Evolutionary conservation across 1,140 invertebrate genomes (phyloP), one percentile per base, ranked within the genome.

Genomic region (Lysiphlebus fabarum): DNA sequence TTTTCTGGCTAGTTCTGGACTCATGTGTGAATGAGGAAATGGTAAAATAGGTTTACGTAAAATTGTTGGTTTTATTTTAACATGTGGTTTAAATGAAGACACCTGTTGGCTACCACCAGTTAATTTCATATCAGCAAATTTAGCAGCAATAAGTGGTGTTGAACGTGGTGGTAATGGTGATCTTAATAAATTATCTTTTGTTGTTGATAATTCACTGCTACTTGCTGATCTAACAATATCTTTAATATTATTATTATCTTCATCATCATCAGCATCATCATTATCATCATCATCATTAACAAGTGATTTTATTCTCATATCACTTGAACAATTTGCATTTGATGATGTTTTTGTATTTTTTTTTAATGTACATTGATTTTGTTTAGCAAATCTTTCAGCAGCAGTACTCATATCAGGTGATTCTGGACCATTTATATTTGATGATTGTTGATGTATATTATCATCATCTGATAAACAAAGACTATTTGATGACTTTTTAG

Each of bases 291-390:
- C 49, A 37, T 37, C 49, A 65, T 62, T 36, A 53, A 44, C 45
- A 1, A 53, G 53, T 56, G 43, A 59, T 42, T 56, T 58, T 12
- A 51, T 45, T 55, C 45, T 54, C 60, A 65, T 55, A 63, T 65
- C 17, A 56, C 67, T 50, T 7, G 51, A n/a, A 48, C 17, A 33
- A 41, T 4, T 58, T 43, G 44, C 36, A n/a, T 62, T 45, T 33
- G 55, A 57, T 1, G 61, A 71, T 0, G 71, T 75, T 58, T 85
- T 85, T 0, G 83, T 85, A 59, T 86, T 90, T 67, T 92, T 92
- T 71, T 91, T 91, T 47, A 92, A 75, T 0, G 90, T 92, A 61
- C 88, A 89, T 73, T 92, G 90, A 68, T 91, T 91, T 56, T 89
- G 87, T 66, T 87, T 87, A 7, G 88, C 88, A 67, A 90, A 90